These are phyloP conservation scores for Phylloscopus collybita DNA, from an alignment of 2,797 vertebrate species.

Conservation along the genomic window DNA sequence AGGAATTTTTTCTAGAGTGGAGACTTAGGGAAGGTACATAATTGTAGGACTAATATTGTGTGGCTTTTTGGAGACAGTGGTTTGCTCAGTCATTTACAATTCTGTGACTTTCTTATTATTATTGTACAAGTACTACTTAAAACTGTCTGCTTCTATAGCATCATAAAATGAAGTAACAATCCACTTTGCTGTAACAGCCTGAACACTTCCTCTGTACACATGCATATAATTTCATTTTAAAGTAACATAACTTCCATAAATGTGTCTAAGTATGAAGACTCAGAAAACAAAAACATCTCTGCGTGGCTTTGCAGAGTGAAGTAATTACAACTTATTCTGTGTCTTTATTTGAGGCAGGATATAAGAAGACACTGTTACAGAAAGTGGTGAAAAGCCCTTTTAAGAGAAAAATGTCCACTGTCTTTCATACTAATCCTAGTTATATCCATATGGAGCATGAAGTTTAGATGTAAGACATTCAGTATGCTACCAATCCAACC, in stretches of 20 bases:
- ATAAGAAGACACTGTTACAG: neutral
- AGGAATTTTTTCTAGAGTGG: neutral
- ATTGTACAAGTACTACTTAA: neutral
- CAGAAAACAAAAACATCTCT: neutral
- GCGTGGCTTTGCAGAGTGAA: neutral
- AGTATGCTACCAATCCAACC: neutral
- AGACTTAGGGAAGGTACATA: neutral
- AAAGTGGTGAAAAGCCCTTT: conserved; percentile 20
- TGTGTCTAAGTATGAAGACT: neutral
- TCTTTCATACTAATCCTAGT: neutral
- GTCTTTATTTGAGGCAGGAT: neutral
- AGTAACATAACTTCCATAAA: neutral
- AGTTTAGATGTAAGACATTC: neutral
- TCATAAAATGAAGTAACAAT: neutral
- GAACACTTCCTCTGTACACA: neutral
- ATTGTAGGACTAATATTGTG: neutral
- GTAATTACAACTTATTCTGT: neutral
- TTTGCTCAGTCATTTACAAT: neutral
- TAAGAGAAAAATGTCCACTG: neutral
- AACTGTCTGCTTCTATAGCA: conserved; percentile 8
- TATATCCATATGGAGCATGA: neutral
- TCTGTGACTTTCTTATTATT: neutral
- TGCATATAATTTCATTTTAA: neutral
- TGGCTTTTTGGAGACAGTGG: neutral
- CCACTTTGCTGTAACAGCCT: neutral